Conservation (phyloP, 2,797 vertebrate genomes). For the Lateolabrax maculatus region DNA sequence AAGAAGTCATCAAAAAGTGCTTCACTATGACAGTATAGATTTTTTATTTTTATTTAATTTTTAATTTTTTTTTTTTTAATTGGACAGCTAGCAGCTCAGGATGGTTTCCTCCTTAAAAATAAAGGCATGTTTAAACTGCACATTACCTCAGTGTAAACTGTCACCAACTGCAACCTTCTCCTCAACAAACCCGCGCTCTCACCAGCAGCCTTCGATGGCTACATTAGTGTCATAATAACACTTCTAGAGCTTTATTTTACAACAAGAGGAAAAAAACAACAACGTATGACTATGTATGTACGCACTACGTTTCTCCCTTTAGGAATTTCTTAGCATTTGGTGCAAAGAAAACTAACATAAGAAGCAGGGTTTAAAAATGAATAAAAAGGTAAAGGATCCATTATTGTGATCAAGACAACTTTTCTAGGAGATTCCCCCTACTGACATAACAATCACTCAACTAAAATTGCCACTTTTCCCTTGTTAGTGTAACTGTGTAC, state of each 20-base stretch:
- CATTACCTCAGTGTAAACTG: slow-evolving; percentile 58
- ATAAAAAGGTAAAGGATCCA: slow-evolving; percentile 32
- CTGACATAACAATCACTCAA: slow-evolving; percentile 57
- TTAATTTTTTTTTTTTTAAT: slow-evolving; percentile 27
- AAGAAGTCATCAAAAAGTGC: slow-evolving; percentile 80
- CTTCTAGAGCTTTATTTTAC: slow-evolving; percentile 55
- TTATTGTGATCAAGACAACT: slow-evolving; percentile 35
- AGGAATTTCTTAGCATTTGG: slow-evolving; percentile 38
- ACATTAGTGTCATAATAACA: slow-evolving; percentile 53
- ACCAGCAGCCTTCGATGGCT: slow-evolving; percentile 48
- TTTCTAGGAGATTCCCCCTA: slow-evolving; percentile 50
- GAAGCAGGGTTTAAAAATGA: slow-evolving; percentile 8
- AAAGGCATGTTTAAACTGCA: slow-evolving; percentile 60
- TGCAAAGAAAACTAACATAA: slow-evolving; percentile 60
- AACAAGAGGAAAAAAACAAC: slow-evolving; percentile 34
- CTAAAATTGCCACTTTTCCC: slow-evolving; percentile 84
- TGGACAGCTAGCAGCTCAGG: slow-evolving; percentile 74
- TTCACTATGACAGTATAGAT: slow-evolving; percentile 78
- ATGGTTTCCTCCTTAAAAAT: slow-evolving; percentile 67
- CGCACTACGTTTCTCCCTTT: slow-evolving; percentile 48
- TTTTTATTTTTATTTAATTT: too few species aligned
- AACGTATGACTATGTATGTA: slow-evolving; percentile 38
- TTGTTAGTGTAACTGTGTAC: slow-evolving; percentile 62
- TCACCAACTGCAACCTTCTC: slow-evolving; percentile 48
- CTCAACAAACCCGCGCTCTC: slow-evolving; percentile 18